phyloP scores from a whole-genome alignment of 2,888 invertebrate genomes.

The Plebejus melissa region DNA sequence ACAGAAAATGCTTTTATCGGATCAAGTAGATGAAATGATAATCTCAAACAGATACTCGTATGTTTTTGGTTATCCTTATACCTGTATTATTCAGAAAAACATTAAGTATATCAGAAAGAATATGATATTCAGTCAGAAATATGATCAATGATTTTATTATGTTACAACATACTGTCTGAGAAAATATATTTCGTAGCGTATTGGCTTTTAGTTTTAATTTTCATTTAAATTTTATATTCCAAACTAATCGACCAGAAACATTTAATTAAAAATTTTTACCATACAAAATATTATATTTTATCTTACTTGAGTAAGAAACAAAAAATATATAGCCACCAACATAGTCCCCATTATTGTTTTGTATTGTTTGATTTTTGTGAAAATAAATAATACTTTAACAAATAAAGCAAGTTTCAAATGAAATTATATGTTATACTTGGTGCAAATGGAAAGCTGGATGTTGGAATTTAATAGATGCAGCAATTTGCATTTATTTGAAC shows the following conservation, averaged over 20 bases:
- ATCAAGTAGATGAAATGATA: constrained; percentile 24
- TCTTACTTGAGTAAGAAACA: too few species aligned
- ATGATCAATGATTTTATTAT: too few species aligned
- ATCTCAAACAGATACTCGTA: not conserved
- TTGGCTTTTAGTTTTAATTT: not conserved
- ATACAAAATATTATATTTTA: too few species aligned
- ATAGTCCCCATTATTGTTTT: too few species aligned
- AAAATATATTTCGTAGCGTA: not conserved
- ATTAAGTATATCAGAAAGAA: not conserved
- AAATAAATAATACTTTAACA: not conserved
- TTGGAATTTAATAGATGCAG: constrained; percentile 6
- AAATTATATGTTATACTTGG: not conserved
- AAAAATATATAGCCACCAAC: too few species aligned
- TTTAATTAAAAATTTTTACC: not conserved
- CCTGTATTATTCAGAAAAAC: not conserved
- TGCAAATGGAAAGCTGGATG: not conserved
- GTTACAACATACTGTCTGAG: too few species aligned
- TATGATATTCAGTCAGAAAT: not conserved
- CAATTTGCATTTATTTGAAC: not conserved
- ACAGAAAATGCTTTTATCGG: constrained; percentile 27
- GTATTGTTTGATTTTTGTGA: too few species aligned
- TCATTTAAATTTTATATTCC: not conserved
- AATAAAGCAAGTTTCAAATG: not conserved
- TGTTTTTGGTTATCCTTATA: not conserved
- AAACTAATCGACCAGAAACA: not conserved